Evolutionary conservation across 2,888 invertebrate genomes (phyloP).

Genomic region (Amiota minor): DNA sequence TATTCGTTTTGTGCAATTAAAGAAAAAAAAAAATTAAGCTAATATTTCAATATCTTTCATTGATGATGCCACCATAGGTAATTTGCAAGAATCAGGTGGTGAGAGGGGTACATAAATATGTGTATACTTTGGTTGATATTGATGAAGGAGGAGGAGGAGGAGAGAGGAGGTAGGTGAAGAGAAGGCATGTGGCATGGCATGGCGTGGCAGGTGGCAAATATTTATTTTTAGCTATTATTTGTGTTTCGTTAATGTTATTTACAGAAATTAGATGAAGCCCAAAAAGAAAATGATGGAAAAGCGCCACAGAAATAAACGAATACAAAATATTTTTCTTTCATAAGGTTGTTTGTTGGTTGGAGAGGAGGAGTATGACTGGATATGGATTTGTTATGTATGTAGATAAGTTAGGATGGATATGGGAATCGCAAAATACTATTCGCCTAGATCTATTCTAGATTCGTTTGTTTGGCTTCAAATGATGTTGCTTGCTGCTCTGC

Average conservation of each 20-base stretch:
- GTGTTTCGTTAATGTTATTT: slow-evolving; percentile 3
- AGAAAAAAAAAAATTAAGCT: slow-evolving; percentile 19
- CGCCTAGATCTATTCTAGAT: too few species aligned
- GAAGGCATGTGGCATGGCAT: not conserved
- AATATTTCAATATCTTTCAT: not conserved
- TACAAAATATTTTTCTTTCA: not conserved
- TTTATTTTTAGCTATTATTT: not conserved
- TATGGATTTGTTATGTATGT: not conserved
- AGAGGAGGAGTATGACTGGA: not conserved
- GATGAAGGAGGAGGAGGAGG: too few species aligned
- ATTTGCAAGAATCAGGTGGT: too few species aligned
- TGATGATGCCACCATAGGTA: not conserved
- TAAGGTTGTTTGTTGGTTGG: not conserved
- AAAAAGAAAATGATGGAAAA: not conserved
- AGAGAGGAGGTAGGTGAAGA: not conserved
- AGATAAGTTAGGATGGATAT: not conserved
- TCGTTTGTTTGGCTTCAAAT: too few species aligned
- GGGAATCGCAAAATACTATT: not conserved
- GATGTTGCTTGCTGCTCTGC: not conserved
- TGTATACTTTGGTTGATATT: too few species aligned
- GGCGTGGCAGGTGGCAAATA: not conserved
- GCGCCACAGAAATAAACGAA: not conserved
- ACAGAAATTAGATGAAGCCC: not conserved
- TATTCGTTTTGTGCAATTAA: slow-evolving; percentile 12
- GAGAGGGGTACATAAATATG: too few species aligned